Evolutionary conservation across 2,797 vertebrate genomes (phyloP).

Genomic region (Coregonus suidteri): DNA sequence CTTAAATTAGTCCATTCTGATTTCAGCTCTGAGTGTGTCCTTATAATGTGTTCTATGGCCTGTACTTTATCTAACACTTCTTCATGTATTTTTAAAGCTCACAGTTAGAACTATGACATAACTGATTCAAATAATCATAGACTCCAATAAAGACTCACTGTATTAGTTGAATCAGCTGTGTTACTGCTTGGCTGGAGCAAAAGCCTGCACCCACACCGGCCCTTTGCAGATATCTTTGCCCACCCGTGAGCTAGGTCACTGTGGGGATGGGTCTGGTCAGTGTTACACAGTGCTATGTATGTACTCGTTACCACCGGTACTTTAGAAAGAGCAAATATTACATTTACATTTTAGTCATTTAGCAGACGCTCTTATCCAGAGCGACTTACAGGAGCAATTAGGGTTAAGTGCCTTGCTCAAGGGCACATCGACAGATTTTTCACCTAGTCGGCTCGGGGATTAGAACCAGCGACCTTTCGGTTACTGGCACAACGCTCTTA

Average conservation of each 20-base stretch:
- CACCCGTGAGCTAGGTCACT: conserved; percentile 19
- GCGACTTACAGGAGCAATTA: too few species aligned
- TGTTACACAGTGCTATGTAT: too few species aligned
- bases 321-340: too few species aligned
- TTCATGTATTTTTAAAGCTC: neutral
- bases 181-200: neutral
- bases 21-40: conserved; percentile 4
- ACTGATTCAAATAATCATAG: neutral
- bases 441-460: too few species aligned
- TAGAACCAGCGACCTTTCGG: too few species aligned
- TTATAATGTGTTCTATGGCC: neutral
- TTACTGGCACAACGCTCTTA: too few species aligned
- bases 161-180: neutral
- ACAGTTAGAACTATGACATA: neutral
- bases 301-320: too few species aligned
- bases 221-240: neutral
- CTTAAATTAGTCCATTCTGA: conserved; percentile 58
- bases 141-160: neutral
- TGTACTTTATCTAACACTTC: neutral
- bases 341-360: too few species aligned
- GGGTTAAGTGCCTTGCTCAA: too few species aligned
- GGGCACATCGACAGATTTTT: too few species aligned
- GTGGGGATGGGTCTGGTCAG: too few species aligned
- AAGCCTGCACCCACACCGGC: neutral
- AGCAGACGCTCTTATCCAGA: too few species aligned